Base-by-base conservation (phyloP, 2,888 invertebrate genomes). In the Apeira syringaria region DNA sequence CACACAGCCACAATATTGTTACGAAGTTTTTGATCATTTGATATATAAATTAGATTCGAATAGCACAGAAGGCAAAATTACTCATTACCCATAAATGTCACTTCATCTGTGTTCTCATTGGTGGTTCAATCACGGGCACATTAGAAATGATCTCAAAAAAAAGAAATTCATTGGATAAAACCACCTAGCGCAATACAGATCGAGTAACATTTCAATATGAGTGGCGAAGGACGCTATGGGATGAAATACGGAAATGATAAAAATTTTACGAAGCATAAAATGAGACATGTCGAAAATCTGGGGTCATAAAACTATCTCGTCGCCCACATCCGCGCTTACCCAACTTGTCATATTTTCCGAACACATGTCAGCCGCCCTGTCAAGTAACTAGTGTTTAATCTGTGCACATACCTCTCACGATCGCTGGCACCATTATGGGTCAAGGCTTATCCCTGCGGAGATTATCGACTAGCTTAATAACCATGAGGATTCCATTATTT, bases 181-280 rank as follows among this genome's bases (percentile, higher is more conserved):
- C n/a, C n/a, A n/a, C n/a, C n/a, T n/a, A n/a, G n/a, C n/a, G n/a
- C n/a, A n/a, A n/a, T n/a, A n/a, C n/a, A n/a, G n/a, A n/a, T n/a
- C n/a, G n/a, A n/a, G n/a, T n/a, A n/a, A n/a, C n/a, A n/a, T n/a
- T n/a, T n/a, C n/a, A n/a, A n/a, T n/a, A n/a, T n/a, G n/a, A n/a
- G n/a, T n/a, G n/a, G n/a, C n/a, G n/a, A n/a, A n/a, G n/a, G n/a
- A n/a, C n/a, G n/a, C n/a, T n/a, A n/a, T n/a, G n/a, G n/a, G n/a
- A n/a, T n/a, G n/a, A n/a, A n/a, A n/a, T n/a, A n/a, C 68, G 65
- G 69, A 56, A 44, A 59, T 52, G 64, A 81, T 80, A 78, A 79
- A 78, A 80, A 61, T 79, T 81, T 79, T 79, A 80, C 72, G 71
- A 54, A 73, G 67, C 73, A 77, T 80, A 80, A 80, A 80, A 78